phyloP scores from a whole-genome alignment of 2,113 vertebrate genomes.

The Zingel zingel region DNA sequence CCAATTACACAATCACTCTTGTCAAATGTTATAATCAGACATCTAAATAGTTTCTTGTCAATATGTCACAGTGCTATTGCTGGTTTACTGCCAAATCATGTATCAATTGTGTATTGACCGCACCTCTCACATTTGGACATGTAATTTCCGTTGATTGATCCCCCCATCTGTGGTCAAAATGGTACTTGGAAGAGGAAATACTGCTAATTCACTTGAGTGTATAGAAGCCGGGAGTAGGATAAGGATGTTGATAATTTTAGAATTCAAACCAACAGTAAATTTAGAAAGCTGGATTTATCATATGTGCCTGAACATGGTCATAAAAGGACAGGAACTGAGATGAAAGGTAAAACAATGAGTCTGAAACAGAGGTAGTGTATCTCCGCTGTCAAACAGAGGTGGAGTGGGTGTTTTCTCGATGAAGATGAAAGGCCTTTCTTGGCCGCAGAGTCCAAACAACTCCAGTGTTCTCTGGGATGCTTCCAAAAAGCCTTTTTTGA shows the following conservation, averaged over 20 bases:
- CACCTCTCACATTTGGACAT: conserved; percentile 31
- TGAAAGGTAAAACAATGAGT: conserved; percentile 47
- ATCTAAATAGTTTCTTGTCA: conserved; percentile 25
- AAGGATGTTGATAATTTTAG: conserved; percentile 9
- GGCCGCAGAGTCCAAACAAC: conserved; percentile 49
- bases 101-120: conserved; percentile 44
- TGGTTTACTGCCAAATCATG: conserved; percentile 34
- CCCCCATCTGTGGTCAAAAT: neutral
- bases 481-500: conserved; percentile 60
- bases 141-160: conserved; percentile 56
- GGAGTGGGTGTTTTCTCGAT: conserved; percentile 46
- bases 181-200: conserved; percentile 2
- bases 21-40: conserved; percentile 7
- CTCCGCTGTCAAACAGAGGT: conserved; percentile 53
- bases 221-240: neutral
- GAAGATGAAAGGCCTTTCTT: conserved; percentile 62
- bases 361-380: conserved; percentile 29
- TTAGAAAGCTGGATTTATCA: conserved; percentile 19
- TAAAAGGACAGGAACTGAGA: conserved; percentile 41
- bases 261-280: conserved; percentile 20
- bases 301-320: conserved; percentile 3
- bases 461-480: conserved; percentile 45
- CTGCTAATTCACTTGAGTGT: conserved; percentile 1
- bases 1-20: conserved; percentile 1
- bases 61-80: conserved; percentile 11